These are phyloP conservation scores for Labrus mixtus DNA, from an alignment of 2,113 vertebrate species.

Conservation along the genomic window DNA sequence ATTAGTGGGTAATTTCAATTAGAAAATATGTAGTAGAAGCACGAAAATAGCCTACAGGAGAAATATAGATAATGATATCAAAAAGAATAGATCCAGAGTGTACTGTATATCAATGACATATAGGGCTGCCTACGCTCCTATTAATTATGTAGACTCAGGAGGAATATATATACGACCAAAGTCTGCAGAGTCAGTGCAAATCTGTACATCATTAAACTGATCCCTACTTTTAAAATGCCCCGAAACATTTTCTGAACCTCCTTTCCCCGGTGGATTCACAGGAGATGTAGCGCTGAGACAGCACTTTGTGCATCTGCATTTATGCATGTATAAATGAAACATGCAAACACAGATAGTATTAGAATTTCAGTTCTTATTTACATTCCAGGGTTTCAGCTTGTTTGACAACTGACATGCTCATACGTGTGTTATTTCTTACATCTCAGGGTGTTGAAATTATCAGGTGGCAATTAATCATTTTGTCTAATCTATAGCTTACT, in stretches of 20 bases:
- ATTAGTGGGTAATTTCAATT: too few relatives aligned
- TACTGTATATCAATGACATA: slow-evolving; percentile 25
- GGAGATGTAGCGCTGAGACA: slow-evolving; percentile 8
- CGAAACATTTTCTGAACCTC: slow-evolving; percentile 19
- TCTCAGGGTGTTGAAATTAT: slow-evolving; percentile 22
- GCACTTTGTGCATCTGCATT: slow-evolving; percentile 16
- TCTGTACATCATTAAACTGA: slow-evolving; percentile 16
- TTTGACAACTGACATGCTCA: slow-evolving; percentile 33
- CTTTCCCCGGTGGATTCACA: not conserved
- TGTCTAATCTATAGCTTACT: not conserved
- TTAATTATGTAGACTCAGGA: slow-evolving; percentile 50
- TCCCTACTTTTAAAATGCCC: slow-evolving; percentile 14
- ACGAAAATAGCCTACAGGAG: not conserved
- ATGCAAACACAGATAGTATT: not conserved
- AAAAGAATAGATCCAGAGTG: slow-evolving; percentile 1
- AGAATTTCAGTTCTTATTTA: slow-evolving; percentile 17
- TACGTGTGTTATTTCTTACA: slow-evolving; percentile 1
- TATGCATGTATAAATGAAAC: not conserved
- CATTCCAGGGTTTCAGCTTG: slow-evolving; percentile 39
- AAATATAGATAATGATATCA: not conserved
- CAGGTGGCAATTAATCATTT: slow-evolving; percentile 3
- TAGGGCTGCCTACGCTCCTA: slow-evolving; percentile 29
- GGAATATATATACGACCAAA: slow-evolving; percentile 15
- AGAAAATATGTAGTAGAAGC: not conserved
- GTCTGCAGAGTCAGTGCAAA: slow-evolving; percentile 51